Percentiles rank a stretch among this genome's conserved stretches.
phyloP scores from a whole-genome alignment of 2,797 vertebrate genomes.

The Cynodonichthys magdalenae region DNA sequence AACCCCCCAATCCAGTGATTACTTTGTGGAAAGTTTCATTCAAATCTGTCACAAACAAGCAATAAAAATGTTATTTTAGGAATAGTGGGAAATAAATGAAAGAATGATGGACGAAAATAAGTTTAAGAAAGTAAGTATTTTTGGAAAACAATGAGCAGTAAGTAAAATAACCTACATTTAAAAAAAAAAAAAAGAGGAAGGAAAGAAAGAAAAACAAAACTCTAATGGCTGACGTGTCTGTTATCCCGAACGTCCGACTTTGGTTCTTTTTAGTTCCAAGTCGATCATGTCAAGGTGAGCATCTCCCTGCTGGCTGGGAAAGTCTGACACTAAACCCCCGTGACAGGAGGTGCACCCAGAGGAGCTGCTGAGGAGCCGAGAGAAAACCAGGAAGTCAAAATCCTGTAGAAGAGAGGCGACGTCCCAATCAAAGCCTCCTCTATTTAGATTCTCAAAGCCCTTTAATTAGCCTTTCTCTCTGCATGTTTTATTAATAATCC shows the following conservation, averaged over 20 bases:
- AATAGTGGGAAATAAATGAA: too few species aligned
- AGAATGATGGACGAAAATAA: not conserved
- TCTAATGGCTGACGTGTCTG: conserved; percentile 23
- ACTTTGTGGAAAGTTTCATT: too few species aligned
- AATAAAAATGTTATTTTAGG: not conserved
- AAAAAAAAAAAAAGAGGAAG: not conserved
- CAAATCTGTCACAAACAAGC: too few species aligned
- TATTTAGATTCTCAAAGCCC: conserved; percentile 8
- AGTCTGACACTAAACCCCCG: conserved; percentile 51
- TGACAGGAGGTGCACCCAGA: conserved; percentile 63
- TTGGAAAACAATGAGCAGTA: not conserved
- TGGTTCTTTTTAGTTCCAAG: conserved; percentile 46
- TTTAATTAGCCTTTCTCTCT: conserved; percentile 2
- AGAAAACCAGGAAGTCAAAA: conserved; percentile 5
- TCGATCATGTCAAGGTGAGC: conserved; percentile 67
- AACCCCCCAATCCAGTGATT: not conserved
- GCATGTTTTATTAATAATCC: not conserved
- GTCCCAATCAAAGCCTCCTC: conserved; percentile 13
- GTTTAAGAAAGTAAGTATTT: not conserved
- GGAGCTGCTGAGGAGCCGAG: conserved; percentile 25
- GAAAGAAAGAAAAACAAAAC: not conserved
- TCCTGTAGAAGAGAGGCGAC: conserved; percentile 8
- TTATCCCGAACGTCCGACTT: conserved; percentile 41
- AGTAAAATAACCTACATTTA: not conserved
- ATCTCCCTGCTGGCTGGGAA: conserved; percentile 22